Conservation (phyloP, 2,888 invertebrate species). For the Lycocerus yunnanus region DNA sequence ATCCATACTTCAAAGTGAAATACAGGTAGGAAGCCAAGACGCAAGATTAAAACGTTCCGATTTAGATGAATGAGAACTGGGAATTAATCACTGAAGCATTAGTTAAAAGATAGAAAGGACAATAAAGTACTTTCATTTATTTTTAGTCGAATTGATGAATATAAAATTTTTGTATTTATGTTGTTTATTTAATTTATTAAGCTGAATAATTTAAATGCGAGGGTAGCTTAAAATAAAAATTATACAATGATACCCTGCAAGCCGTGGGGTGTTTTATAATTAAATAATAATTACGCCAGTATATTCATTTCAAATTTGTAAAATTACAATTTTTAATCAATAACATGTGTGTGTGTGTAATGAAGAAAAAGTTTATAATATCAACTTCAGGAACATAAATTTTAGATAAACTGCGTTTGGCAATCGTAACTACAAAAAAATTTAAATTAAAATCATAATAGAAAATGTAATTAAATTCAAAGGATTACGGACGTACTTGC, state of each 20-base stretch:
- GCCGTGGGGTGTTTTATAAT: background rate
- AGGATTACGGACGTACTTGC: too few species aligned
- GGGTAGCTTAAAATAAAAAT: background rate
- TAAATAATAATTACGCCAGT: background rate
- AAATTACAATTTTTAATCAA: background rate
- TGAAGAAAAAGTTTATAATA: background rate
- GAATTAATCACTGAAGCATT: constrained; percentile 19
- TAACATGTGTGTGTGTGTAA: too few species aligned
- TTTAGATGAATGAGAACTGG: constrained; percentile 18
- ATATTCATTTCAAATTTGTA: background rate
- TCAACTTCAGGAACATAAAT: too few species aligned
- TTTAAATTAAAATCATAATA: too few species aligned
- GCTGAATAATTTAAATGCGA: background rate
- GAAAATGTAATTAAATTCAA: too few species aligned
- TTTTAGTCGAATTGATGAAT: constrained; percentile 15
- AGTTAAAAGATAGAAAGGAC: constrained; percentile 11
- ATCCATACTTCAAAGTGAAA: background rate
- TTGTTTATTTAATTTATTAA: background rate
- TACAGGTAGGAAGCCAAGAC: background rate
- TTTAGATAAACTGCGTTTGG: too few species aligned
- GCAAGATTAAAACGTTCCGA: constrained; percentile 21
- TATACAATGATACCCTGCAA: background rate
- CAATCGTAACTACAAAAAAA: too few species aligned
- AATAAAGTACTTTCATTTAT: constrained; percentile 21
- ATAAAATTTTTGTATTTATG: constrained; percentile 4